phyloP scores from a whole-genome alignment of 2,113 vertebrate species.

The Recurvirostra avosetta region DNA sequence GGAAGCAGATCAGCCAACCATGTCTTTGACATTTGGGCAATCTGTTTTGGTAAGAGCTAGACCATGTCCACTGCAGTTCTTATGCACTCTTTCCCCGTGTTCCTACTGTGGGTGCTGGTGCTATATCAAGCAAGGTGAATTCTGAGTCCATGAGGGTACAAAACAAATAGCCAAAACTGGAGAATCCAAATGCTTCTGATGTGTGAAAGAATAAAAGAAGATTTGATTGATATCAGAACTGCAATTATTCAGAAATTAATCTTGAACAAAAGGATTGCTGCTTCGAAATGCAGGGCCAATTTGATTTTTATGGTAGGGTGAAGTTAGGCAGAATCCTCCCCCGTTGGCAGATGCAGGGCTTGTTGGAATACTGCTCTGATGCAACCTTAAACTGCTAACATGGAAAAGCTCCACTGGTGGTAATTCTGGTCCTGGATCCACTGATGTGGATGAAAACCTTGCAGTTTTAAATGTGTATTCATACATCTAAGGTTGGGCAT shows the following conservation, averaged over 20 bases:
- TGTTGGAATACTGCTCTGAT: not conserved
- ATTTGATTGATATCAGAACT: not conserved
- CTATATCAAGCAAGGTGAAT: not conserved
- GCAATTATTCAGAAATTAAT: not conserved
- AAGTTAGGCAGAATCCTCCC: not conserved
- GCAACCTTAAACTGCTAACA: not conserved
- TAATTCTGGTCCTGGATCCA: not conserved
- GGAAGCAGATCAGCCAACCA: not conserved
- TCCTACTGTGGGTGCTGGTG: not conserved
- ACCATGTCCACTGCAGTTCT: not conserved
- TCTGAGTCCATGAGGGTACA: not conserved
- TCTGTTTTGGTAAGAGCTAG: not conserved
- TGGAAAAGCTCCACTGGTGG: not conserved
- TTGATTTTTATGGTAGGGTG: not conserved
- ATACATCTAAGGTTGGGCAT: not conserved
- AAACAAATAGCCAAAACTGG: not conserved
- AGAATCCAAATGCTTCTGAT: not conserved
- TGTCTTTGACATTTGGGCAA: not conserved
- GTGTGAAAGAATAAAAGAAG: not conserved
- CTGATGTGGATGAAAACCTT: not conserved
- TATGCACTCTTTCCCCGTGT: fast-evolving
- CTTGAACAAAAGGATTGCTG: not conserved
- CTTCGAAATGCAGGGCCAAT: fast-evolving
- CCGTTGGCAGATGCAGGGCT: not conserved
- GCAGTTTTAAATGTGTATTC: not conserved